Evolutionary conservation across 2,797 vertebrate genomes (phyloP).

Genomic region (Sebastes hubbsi): DNA sequence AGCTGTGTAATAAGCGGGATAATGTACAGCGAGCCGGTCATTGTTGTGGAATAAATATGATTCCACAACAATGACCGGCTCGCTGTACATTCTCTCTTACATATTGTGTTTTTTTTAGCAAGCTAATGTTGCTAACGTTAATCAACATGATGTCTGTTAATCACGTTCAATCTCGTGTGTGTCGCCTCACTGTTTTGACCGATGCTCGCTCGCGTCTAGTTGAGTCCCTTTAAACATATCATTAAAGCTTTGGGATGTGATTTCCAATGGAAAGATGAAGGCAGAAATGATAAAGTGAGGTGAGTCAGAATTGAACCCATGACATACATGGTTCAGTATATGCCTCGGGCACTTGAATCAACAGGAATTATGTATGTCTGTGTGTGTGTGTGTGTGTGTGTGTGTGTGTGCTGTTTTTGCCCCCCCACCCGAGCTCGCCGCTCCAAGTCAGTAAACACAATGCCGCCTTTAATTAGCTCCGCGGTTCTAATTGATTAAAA

Average conservation of each 20-base stretch:
- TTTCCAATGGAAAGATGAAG: not conserved
- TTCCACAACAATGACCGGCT: no score
- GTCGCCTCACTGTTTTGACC: no score
- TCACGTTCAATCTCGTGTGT: no score
- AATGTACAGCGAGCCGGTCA: no score
- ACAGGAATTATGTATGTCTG: slow-evolving; percentile 23
- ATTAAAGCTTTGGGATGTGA: not conserved
- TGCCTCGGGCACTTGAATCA: slow-evolving; percentile 16
- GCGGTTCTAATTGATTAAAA: slow-evolving; percentile 77
- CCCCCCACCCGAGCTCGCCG: slow-evolving; percentile 11
- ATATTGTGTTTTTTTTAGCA: no score
- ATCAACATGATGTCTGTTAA: no score
- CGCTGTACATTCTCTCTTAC: no score
- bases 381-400: slow-evolving; percentile 4
- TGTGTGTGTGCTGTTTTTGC: not conserved
- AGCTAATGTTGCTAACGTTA: no score
- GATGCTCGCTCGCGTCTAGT: no score
- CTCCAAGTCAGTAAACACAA: slow-evolving; percentile 76
- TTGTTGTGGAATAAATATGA: no score
- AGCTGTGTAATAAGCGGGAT: no score
- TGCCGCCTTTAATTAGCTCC: slow-evolving; percentile 74
- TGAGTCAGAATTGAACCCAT: slow-evolving; percentile 29
- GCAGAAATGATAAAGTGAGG: not conserved
- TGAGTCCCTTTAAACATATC: not conserved
- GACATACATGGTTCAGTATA: slow-evolving; percentile 5